A percentile compares a stretch with the other conserved stretches of the same genome.
Evolutionary conservation across 2,113 vertebrate species (phyloP).

Genomic region (Phainopepla nitens): DNA sequence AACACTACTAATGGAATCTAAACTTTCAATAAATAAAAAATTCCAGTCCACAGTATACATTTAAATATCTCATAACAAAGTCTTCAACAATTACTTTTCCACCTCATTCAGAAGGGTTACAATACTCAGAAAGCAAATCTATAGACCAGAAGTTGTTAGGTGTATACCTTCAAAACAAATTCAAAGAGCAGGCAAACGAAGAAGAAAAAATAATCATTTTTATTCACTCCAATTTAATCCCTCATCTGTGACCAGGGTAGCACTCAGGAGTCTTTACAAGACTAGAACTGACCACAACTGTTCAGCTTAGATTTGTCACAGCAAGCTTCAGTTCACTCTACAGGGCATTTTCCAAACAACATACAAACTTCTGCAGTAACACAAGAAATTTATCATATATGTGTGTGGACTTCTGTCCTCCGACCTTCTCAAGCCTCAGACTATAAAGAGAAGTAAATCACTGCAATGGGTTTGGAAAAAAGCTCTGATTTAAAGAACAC

Average conservation of each 20-base stretch:
- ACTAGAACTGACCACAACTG: neutral
- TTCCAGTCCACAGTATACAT: neutral
- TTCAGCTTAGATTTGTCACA: neutral
- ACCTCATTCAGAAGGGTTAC: neutral
- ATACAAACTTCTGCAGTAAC: neutral
- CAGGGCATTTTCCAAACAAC: neutral
- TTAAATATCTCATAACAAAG: neutral
- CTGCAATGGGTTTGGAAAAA: neutral
- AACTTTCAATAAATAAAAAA: neutral
- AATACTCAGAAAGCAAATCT: neutral
- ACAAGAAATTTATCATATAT: neutral
- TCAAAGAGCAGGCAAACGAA: neutral
- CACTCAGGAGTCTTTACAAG: neutral
- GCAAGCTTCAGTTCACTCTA: neutral
- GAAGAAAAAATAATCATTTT: neutral
- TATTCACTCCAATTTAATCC: neutral
- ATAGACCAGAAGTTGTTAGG: neutral
- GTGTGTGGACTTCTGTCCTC: neutral
- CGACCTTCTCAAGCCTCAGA: neutral
- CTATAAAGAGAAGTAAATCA: neutral
- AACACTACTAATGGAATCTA: neutral
- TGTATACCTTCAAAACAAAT: neutral
- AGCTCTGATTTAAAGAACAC: neutral
- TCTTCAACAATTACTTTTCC: neutral
- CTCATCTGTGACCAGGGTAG: neutral